Evolutionary conservation across 2,113 vertebrate species (phyloP).

Genomic region (Cebidichthys violaceus): DNA sequence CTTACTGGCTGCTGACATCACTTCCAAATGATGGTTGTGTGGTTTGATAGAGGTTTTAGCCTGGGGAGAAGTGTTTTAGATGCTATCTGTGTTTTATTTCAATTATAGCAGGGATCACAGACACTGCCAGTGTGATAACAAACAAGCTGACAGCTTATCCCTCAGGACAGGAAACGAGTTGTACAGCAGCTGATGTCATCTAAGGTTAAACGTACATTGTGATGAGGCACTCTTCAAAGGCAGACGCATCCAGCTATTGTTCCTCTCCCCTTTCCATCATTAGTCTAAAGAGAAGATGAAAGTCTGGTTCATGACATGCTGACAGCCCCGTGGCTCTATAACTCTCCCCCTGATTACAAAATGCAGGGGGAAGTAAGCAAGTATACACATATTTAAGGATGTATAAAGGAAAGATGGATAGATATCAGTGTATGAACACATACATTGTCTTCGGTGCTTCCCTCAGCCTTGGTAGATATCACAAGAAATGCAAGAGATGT

Average conservation of each 20-base stretch:
- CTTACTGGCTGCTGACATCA: conserved; percentile 48
- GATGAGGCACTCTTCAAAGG: conserved; percentile 75
- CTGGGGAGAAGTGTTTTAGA: conserved; percentile 69
- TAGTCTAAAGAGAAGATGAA: conserved; percentile 62
- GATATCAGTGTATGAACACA: background rate
- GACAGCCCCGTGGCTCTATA: conserved; percentile 42
- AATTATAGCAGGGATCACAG: conserved; percentile 74
- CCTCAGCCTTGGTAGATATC: conserved; percentile 11
- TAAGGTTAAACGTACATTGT: conserved; percentile 72
- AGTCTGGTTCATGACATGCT: conserved; percentile 39
- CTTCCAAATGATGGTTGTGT: conserved; percentile 60
- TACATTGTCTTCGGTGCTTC: background rate
- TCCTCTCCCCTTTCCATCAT: conserved; percentile 52
- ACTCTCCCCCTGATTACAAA: conserved; percentile 27
- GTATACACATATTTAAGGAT: background rate
- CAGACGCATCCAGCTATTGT: conserved; percentile 52
- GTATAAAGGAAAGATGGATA: background rate
- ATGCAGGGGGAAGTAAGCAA: conserved; percentile 26
- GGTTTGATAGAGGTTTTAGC: conserved; percentile 65
- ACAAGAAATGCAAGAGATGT: conserved; percentile 32
- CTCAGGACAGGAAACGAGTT: conserved; percentile 65
- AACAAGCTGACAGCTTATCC: conserved; percentile 73
- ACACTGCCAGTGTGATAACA: conserved; percentile 65
- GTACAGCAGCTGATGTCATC: conserved; percentile 70
- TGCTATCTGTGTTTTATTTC: conserved; percentile 74